A percentile compares a stretch with the other conserved stretches of the same genome.
Conservation (phyloP, 2,888 invertebrate species). For the Chymomyza amoena region DNA sequence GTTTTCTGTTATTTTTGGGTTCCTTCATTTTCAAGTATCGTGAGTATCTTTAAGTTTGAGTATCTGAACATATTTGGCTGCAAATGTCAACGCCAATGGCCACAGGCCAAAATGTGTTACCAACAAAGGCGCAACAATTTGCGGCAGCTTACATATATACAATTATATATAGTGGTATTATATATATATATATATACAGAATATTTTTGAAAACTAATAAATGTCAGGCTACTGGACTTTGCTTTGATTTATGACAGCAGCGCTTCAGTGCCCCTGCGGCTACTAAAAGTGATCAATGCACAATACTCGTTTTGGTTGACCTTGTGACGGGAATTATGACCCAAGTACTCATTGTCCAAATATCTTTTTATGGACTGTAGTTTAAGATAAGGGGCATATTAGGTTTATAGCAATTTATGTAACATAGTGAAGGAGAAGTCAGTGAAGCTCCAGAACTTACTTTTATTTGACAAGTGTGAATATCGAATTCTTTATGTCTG, state of each 20-base stretch:
- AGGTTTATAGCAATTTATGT: no score
- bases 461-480: no score
- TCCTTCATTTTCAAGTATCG: neutral
- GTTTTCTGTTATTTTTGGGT: no score
- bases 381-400: neutral
- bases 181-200: no score
- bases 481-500: no score
- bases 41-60: neutral
- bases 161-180: no score
- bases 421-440: no score
- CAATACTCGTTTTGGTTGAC: neutral
- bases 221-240: constrained; percentile 41
- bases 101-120: constrained; percentile 10
- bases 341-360: constrained; percentile 8
- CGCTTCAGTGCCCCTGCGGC: neutral
- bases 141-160: neutral
- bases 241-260: constrained; percentile 40
- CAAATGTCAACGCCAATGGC: constrained; percentile 19
- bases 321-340: constrained; percentile 17
- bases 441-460: no score
- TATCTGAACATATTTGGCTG: neutral
- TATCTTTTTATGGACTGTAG: constrained; percentile 17
- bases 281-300: neutral
- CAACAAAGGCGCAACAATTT: constrained; percentile 7
- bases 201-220: constrained; percentile 41